Conservation (phyloP, 2,888 invertebrate genomes). For the Drosophila mimetica region DNA sequence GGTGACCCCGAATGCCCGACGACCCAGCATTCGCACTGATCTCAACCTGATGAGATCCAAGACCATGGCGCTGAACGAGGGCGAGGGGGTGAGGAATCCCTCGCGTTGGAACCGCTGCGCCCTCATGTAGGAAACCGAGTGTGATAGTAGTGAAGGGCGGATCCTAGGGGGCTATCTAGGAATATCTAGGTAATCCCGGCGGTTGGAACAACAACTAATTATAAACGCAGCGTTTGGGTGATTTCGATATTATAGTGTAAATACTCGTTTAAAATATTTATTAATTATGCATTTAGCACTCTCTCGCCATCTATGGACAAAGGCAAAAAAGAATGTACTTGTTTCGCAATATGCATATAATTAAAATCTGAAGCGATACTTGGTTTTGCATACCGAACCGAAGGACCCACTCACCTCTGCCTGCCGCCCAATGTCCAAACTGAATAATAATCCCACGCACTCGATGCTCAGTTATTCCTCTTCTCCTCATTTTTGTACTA, state of each 20-base stretch:
- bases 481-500: constrained; percentile 25
- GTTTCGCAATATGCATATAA: constrained; percentile 46
- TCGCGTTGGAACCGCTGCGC: constrained; percentile 78
- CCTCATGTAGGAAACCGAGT: constrained; percentile 68
- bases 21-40: constrained; percentile 95
- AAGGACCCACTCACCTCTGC: constrained; percentile 22
- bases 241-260: constrained; percentile 70
- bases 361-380: constrained; percentile 26
- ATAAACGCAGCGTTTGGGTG: constrained; percentile 75
- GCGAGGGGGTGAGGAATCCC: constrained; percentile 86
- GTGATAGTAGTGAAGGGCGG: constrained; percentile 66
- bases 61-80: constrained; percentile 90
- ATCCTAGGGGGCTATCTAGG: neutral
- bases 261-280: constrained; percentile 37
- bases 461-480: constrained; percentile 31
- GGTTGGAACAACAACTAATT: constrained; percentile 52
- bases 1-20: constrained; percentile 93
- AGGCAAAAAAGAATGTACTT: constrained; percentile 13
- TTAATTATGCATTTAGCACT: constrained; percentile 58
- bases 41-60: constrained; percentile 94
- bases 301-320: constrained; percentile 44
- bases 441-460: constrained; percentile 12
- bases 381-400: constrained; percentile 1
- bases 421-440: constrained; percentile 11
- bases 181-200: neutral